phyloP scores from a whole-genome alignment of 1,140 invertebrate genomes.

The Drosophila parabipectinata region DNA sequence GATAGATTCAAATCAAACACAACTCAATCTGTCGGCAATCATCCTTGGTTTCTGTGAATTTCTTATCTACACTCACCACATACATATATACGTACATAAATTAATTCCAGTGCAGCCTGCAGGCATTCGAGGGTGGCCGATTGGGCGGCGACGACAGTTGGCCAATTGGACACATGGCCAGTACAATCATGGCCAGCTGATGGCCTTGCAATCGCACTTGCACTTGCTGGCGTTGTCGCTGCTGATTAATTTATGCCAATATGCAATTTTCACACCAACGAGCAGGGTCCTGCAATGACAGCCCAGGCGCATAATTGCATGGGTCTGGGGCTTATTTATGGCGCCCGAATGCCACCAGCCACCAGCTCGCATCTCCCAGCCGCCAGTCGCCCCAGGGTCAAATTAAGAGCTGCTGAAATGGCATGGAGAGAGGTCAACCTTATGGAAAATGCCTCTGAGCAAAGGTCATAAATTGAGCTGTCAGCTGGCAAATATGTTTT shows the following conservation, averaged over 20 bases:
- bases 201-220: conserved; percentile 34
- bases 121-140: neutral
- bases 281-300: conserved; percentile 70
- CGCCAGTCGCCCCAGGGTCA: conserved; percentile 19
- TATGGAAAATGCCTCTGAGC: conserved; percentile 56
- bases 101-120: conserved; percentile 25
- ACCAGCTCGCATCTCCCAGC: conserved; percentile 8
- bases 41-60: conserved; percentile 9
- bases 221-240: conserved; percentile 34
- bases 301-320: conserved; percentile 77
- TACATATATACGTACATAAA: conserved; percentile 20
- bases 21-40: conserved; percentile 36
- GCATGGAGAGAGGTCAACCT: conserved; percentile 30
- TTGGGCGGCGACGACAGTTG: conserved; percentile 28
- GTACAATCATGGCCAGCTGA: conserved; percentile 65
- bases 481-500: conserved; percentile 75
- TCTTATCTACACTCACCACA: conserved; percentile 17
- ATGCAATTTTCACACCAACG: conserved; percentile 80
- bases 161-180: conserved; percentile 41
- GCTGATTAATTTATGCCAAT: conserved; percentile 81
- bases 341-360: conserved; percentile 33
- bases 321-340: conserved; percentile 69
- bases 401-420: conserved; percentile 30
- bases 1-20: conserved; percentile 35
- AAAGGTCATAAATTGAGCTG: conserved; percentile 72